Evolutionary conservation across 2,797 vertebrate species (phyloP).

Genomic region (Bradypus variegatus): DNA sequence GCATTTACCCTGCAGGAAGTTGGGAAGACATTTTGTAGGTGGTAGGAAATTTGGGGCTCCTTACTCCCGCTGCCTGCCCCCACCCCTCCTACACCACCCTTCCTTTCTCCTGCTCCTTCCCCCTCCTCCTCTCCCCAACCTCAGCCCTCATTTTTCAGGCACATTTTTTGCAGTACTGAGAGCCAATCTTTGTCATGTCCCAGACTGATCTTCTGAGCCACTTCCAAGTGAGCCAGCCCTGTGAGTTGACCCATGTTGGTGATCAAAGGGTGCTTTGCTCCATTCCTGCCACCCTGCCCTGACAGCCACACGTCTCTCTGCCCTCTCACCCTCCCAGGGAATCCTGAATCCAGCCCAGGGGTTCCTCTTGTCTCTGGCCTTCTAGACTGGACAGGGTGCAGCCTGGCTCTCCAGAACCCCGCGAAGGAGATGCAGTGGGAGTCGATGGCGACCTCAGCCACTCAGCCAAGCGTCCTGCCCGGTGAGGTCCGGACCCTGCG

Average conservation of each 20-base stretch:
- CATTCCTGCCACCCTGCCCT: accelerated
- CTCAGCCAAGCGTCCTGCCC: conserved; percentile 70
- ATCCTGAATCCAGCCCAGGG: conserved; percentile 95
- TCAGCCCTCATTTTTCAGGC: neutral
- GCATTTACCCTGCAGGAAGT: neutral
- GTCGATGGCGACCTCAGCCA: conserved; percentile 79
- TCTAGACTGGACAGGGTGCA: conserved; percentile 92
- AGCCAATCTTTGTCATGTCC: neutral
- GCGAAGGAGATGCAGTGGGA: conserved; percentile 87
- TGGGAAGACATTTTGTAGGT: too few species aligned
- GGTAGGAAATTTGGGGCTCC: neutral
- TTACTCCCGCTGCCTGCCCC: neutral
- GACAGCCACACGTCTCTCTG: neutral
- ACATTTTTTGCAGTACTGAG: neutral
- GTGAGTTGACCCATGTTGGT: too few species aligned
- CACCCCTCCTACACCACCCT: too few species aligned
- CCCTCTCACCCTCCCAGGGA: conserved; percentile 73
- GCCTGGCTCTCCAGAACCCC: conserved; percentile 76
- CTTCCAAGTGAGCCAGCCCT: neutral
- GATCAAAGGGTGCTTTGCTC: neutral
- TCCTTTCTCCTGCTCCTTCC: too few species aligned
- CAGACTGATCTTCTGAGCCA: neutral
- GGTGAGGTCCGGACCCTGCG: conserved; percentile 75
- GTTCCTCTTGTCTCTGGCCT: conserved; percentile 92
- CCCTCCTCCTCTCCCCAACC: too few species aligned